phyloP scores from a whole-genome alignment of 1,140 invertebrate species.

The Octopus bimaculoides region DNA sequence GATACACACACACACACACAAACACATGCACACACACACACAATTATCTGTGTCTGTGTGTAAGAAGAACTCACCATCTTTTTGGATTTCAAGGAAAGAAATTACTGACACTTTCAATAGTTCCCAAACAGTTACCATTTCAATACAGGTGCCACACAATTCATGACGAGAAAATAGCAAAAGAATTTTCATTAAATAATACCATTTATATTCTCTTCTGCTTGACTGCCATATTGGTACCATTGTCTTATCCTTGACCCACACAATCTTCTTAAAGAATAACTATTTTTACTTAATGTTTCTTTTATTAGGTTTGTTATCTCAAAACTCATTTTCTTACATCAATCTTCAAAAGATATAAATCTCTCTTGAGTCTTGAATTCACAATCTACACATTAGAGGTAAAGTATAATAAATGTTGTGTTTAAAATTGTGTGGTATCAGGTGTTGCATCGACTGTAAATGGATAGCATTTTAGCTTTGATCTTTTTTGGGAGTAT shows the following conservation, averaged over 20 bases:
- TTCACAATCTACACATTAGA: background rate
- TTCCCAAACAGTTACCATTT: background rate
- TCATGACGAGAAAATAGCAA: background rate
- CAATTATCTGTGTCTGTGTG: no score
- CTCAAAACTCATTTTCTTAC: background rate
- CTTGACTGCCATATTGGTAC: background rate
- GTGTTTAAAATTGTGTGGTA: background rate
- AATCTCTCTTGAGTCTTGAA: background rate
- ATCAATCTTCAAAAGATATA: background rate
- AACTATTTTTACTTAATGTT: background rate
- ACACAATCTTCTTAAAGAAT: background rate
- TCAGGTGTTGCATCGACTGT: constrained; percentile 1
- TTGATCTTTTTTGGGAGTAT: background rate
- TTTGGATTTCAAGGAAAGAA: background rate
- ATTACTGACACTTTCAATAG: background rate
- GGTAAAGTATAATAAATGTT: constrained; percentile 1
- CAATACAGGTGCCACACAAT: constrained; percentile 4
- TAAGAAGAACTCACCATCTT: background rate
- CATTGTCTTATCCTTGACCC: background rate
- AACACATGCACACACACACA: no score
- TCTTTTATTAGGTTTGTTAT: background rate
- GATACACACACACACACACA: no score
- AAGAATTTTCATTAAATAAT: background rate
- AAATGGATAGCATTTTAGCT: background rate
- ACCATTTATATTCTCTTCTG: background rate